Conservation (phyloP, 2,888 invertebrate species). For the Dilophus febrilis region DNA sequence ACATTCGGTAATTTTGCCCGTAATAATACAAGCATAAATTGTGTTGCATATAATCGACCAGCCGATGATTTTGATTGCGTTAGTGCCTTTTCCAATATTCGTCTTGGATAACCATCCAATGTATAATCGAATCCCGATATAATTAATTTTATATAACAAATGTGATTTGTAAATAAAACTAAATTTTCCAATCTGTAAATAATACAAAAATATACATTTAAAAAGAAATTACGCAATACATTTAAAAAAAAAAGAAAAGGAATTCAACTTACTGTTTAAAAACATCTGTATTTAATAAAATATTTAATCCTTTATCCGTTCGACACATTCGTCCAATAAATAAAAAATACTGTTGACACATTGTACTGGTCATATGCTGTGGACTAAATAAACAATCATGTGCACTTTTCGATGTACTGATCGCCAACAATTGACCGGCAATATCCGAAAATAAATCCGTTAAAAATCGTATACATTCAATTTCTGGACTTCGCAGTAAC, state of each 20-base stretch:
- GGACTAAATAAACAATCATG: conserved; percentile 81
- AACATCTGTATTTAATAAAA: conserved; percentile 56
- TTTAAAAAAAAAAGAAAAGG: not conserved
- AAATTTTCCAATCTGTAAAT: conserved; percentile 55
- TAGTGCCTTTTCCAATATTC: conserved; percentile 37
- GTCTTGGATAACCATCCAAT: conserved; percentile 51
- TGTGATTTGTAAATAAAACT: conserved; percentile 67
- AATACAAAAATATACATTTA: conserved; percentile 4
- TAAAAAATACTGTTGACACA: conserved; percentile 88
- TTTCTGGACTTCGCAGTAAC: conserved; percentile 22
- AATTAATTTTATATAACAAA: conserved; percentile 85
- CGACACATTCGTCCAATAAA: conserved; percentile 78
- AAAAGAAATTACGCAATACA: conserved; percentile 1
- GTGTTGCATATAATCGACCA: conserved; percentile 70
- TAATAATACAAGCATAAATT: conserved; percentile 73
- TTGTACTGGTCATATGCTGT: conserved; percentile 70
- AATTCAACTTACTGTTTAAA: conserved; percentile 48
- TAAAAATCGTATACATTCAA: conserved; percentile 50
- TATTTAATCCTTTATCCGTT: conserved; percentile 44
- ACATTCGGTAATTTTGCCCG: conserved; percentile 54
- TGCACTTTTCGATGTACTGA: conserved; percentile 54
- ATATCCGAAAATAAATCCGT: conserved; percentile 69
- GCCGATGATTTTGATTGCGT: conserved; percentile 32
- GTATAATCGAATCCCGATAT: conserved; percentile 83
- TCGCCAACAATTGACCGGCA: conserved; percentile 51